Evolutionary conservation across 2,888 invertebrate genomes (phyloP).

Genomic region (Mycalesis mineus): DNA sequence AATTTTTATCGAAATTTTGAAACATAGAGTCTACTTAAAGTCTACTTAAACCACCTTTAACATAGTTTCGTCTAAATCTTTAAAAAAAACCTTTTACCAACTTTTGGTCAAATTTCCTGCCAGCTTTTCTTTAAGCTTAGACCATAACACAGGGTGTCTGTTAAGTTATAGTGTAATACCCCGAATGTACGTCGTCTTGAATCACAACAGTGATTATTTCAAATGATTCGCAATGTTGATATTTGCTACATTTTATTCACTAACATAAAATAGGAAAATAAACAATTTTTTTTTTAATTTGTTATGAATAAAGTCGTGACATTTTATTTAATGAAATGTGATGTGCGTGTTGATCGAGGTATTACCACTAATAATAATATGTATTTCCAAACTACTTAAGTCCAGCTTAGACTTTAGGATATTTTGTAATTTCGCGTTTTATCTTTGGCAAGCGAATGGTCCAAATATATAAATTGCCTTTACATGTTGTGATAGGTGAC

Average conservation of each 20-base stretch:
- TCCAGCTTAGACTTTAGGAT: slow-evolving; percentile 26
- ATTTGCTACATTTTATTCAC: no score
- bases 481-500: slow-evolving; percentile 71
- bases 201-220: no score
- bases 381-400: slow-evolving; percentile 9
- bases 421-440: slow-evolving; percentile 38
- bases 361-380: background rate
- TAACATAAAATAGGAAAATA: no score
- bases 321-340: no score
- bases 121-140: slow-evolving; percentile 27
- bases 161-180: background rate
- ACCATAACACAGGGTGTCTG: slow-evolving; percentile 25
- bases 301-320: no score
- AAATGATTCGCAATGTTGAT: no score
- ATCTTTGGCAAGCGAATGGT: slow-evolving; percentile 69
- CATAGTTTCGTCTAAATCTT: background rate
- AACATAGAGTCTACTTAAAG: slow-evolving; percentile 4
- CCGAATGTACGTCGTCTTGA: background rate
- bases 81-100: background rate
- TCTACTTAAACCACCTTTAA: background rate
- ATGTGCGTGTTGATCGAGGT: background rate
- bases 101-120: slow-evolving; percentile 11
- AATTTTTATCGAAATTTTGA: slow-evolving; percentile 16
- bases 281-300: no score
- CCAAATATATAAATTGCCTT: slow-evolving; percentile 71